A percentile compares a stretch with the other conserved stretches of the same genome.
phyloP scores from a whole-genome alignment of 2,888 invertebrate species.

The Anoncus sp. region DNA sequence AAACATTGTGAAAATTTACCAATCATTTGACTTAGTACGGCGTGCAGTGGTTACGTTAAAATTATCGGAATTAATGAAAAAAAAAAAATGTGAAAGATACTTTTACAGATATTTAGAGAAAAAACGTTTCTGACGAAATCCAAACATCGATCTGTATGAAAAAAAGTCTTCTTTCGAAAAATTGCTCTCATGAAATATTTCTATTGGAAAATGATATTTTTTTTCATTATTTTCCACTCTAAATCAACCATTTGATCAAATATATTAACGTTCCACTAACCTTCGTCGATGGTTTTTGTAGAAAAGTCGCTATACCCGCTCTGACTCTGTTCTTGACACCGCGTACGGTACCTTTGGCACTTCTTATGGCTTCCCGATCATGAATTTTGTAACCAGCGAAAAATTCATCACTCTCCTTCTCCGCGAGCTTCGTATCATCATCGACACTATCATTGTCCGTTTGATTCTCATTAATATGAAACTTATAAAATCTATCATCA shows the following conservation, averaged over 20 bases:
- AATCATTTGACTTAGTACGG: too few species aligned
- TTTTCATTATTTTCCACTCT: neutral
- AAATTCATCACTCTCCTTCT: conserved; percentile 86
- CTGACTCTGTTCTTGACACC: conserved; percentile 97
- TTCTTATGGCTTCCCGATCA: conserved; percentile 91
- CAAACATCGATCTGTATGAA: too few species aligned
- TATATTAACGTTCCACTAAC: conserved; percentile 84
- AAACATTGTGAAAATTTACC: too few species aligned
- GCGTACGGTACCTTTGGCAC: conserved; percentile 96
- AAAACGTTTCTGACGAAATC: too few species aligned
- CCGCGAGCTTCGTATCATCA: conserved; percentile 71
- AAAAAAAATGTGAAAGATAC: too few species aligned
- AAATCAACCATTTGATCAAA: neutral
- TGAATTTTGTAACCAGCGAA: conserved; percentile 93
- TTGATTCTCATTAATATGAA: conserved; percentile 90
- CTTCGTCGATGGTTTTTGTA: conserved; percentile 92
- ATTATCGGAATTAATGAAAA: too few species aligned
- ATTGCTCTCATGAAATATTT: too few species aligned
- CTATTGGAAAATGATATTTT: too few species aligned
- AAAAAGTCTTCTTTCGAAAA: too few species aligned
- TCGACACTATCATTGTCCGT: conserved; percentile 80
- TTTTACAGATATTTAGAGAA: too few species aligned
- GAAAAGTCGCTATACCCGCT: conserved; percentile 97
- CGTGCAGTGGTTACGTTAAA: too few species aligned
- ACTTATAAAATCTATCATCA: conserved; percentile 92